phyloP scores from a whole-genome alignment of 2,113 vertebrate species.

The Pelobates fuscus region DNA sequence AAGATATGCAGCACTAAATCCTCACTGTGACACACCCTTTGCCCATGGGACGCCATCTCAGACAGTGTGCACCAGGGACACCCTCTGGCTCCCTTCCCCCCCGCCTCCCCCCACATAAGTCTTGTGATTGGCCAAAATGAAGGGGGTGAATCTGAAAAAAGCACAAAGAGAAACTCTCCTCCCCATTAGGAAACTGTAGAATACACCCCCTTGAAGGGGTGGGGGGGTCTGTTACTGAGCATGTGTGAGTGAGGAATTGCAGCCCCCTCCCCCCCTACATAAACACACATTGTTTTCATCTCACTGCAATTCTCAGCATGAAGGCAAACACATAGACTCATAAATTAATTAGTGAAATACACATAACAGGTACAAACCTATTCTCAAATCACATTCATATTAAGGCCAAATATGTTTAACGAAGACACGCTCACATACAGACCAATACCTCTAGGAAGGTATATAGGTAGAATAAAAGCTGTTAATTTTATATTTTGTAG shows the following conservation, averaged over 20 bases:
- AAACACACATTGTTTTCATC: not conserved
- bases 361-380: too few species aligned
- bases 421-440: too few species aligned
- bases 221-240: conserved; percentile 8
- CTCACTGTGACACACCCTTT: not conserved
- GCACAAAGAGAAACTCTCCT: conserved; percentile 69
- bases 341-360: too few species aligned
- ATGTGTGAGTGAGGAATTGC: conserved; percentile 4
- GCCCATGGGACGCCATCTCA: conserved; percentile 31
- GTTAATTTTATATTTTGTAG: too few species aligned
- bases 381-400: too few species aligned
- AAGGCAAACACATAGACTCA: too few species aligned
- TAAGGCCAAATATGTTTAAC: too few species aligned
- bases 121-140: conserved; percentile 64
- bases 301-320: too few species aligned
- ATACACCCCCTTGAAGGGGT: conserved; percentile 53
- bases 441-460: too few species aligned
- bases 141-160: conserved; percentile 67
- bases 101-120: conserved; percentile 53
- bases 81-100: conserved; percentile 56
- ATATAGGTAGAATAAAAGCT: too few species aligned
- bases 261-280: not conserved
- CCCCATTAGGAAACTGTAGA: conserved; percentile 61
- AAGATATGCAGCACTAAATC: too few species aligned
- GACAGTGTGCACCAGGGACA: conserved; percentile 43